Evolutionary conservation across 2,113 vertebrate genomes (phyloP).

Genomic region (Leiothrix lutea): DNA sequence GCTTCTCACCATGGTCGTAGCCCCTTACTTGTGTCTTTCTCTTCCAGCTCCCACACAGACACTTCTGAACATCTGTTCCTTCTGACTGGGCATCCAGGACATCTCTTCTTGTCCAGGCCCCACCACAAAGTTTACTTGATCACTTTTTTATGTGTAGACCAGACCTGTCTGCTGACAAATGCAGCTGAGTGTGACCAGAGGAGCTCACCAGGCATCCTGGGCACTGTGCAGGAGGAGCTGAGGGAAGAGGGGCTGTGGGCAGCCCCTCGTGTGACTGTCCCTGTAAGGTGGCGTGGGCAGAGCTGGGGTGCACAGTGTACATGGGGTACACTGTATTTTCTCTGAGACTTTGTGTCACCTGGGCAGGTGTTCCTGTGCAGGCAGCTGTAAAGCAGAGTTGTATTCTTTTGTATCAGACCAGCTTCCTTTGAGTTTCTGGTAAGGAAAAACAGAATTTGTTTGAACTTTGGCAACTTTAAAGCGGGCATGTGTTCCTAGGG

Average conservation of each 20-base stretch:
- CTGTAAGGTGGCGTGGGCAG: not conserved
- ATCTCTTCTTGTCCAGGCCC: not conserved
- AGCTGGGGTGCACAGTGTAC: fast-evolving
- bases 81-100: not conserved
- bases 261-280: not conserved
- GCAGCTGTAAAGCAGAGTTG: not conserved
- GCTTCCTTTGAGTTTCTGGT: not conserved
- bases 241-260: not conserved
- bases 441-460: not conserved
- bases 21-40: not conserved
- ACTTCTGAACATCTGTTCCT: not conserved
- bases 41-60: not conserved
- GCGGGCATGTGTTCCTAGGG: fast-evolving
- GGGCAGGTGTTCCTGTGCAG: not conserved
- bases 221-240: not conserved
- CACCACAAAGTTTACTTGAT: not conserved
- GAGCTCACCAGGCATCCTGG: not conserved
- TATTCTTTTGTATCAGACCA: not conserved
- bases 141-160: not conserved
- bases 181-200: not conserved
- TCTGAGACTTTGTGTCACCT: not conserved
- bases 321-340: not conserved
- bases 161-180: not conserved
- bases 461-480: not conserved
- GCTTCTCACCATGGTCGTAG: not conserved